Evolutionary conservation across 2,113 vertebrate species (phyloP).

Genomic region (Neogale vison): DNA sequence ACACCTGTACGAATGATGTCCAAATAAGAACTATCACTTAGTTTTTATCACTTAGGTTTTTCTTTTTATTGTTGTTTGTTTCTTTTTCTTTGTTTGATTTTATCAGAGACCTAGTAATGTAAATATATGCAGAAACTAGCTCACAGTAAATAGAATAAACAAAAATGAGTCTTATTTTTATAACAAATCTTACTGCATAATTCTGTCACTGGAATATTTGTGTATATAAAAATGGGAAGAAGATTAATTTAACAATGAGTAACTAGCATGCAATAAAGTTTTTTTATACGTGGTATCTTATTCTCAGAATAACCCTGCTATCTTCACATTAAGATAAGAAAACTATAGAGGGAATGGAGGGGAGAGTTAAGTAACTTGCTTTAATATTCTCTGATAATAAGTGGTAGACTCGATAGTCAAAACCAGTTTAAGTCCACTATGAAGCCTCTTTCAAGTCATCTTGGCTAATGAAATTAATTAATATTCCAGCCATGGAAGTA

Average conservation of each 20-base stretch:
- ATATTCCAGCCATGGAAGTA: not conserved
- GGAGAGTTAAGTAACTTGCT: not conserved
- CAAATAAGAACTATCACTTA: not conserved
- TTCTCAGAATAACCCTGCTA: not conserved
- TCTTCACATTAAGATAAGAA: not conserved
- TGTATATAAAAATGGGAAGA: not conserved
- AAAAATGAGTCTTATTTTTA: not conserved
- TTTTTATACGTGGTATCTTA: not conserved
- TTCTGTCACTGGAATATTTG: not conserved
- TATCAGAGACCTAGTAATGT: not conserved
- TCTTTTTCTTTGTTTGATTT: not conserved
- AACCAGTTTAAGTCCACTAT: not conserved
- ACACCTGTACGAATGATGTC: not conserved
- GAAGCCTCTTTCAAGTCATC: not conserved
- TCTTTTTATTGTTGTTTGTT: not conserved
- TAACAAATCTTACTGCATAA: not conserved
- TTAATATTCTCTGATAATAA: not conserved
- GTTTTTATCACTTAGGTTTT: not conserved
- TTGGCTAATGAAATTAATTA: conserved; percentile 3
- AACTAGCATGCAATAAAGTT: not conserved
- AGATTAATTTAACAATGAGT: not conserved
- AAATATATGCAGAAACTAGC: not conserved
- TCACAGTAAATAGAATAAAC: not conserved
- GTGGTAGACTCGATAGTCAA: not conserved
- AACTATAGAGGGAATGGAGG: not conserved